These are phyloP conservation scores for Lepus europaeus DNA, from an alignment of 2,113 vertebrate species.

Conservation along the genomic window DNA sequence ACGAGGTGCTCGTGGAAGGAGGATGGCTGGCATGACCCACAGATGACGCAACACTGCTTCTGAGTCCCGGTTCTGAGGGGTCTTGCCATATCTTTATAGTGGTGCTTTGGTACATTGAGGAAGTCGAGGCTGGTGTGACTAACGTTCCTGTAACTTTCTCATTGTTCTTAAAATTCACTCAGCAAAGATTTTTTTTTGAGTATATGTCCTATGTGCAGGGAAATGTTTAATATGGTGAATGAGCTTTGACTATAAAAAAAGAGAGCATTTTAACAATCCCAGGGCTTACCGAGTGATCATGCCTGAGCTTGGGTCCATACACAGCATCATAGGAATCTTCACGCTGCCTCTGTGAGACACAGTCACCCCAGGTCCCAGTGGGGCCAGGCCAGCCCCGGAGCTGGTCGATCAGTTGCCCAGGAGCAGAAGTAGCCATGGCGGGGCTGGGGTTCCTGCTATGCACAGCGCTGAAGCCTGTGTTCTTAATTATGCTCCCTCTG, in stretches of 20 bases:
- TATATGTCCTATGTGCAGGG: not conserved
- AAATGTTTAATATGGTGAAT: not conserved
- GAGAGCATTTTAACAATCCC: not conserved
- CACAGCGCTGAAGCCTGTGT: not conserved
- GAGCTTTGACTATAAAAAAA: not conserved
- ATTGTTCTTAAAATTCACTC: not conserved
- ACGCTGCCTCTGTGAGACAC: rapidly evolving
- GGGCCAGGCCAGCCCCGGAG: not conserved
- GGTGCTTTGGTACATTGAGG: not conserved
- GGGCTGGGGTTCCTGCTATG: not conserved
- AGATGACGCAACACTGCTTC: not conserved
- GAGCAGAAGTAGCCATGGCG: not conserved
- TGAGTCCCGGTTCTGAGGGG: not conserved
- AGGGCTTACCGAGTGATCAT: not conserved
- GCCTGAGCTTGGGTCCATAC: not conserved
- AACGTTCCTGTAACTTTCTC: not conserved
- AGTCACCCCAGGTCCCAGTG: too few relatives aligned
- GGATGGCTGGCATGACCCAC: not conserved
- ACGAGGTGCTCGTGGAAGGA: not conserved
- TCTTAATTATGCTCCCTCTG: constrained; percentile 60
- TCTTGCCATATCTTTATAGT: not conserved
- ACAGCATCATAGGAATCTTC: not conserved
- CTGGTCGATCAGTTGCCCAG: not conserved
- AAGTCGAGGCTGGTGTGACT: too few relatives aligned
- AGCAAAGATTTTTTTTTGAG: not conserved